phyloP scores from a whole-genome alignment of 2,797 vertebrate genomes.

The Sardinella longiceps region DNA sequence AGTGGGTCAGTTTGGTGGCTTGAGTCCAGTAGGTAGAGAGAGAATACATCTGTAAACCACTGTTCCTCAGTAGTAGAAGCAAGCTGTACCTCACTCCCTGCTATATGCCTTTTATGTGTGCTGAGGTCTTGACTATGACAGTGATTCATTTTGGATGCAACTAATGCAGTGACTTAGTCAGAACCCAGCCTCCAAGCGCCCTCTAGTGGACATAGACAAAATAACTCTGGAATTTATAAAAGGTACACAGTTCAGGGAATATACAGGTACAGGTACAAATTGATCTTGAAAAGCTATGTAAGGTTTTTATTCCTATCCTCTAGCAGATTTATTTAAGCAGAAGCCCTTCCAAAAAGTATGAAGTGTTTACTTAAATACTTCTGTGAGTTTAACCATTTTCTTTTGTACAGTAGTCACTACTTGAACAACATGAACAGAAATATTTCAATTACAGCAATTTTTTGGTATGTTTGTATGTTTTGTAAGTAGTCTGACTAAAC shows the following conservation, averaged over 20 bases:
- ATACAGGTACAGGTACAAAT: neutral
- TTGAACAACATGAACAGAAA: too few relatives aligned
- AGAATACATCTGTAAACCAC: neutral
- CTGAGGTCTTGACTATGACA: neutral
- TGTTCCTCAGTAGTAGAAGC: neutral
- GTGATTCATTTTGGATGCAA: neutral
- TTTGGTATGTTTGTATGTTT: neutral
- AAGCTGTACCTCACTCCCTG: neutral
- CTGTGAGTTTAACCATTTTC: too few relatives aligned
- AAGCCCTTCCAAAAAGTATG: too few relatives aligned
- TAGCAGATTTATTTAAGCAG: too few relatives aligned
- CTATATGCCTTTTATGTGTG: neutral
- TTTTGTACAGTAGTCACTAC: too few relatives aligned
- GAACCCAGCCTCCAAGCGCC: neutral
- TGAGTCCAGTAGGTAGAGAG: too few relatives aligned
- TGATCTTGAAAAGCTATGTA: neutral
- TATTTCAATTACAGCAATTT: neutral
- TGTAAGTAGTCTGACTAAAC: neutral
- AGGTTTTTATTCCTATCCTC: neutral
- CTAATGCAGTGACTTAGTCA: neutral
- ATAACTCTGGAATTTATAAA: neutral
- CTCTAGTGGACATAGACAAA: neutral
- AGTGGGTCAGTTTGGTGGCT: too few relatives aligned
- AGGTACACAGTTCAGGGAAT: neutral
- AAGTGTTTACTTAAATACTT: too few relatives aligned